phyloP scores from a whole-genome alignment of 2,888 invertebrate species.

The Platerodrilus igneus region DNA sequence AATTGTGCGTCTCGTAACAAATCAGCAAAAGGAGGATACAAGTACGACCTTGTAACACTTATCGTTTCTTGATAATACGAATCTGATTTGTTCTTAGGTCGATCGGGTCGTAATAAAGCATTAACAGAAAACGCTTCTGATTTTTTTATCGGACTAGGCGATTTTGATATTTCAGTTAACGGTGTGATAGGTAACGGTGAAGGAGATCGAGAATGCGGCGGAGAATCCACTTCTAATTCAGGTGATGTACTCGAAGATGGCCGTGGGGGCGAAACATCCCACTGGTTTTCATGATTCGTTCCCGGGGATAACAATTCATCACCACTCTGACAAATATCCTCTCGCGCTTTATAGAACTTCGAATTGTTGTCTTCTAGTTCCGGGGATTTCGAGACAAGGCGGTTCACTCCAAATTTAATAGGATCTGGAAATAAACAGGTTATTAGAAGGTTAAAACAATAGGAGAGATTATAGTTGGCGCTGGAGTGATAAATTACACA shows the following conservation, averaged over 20 bases:
- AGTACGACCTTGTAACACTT: conserved; percentile 55
- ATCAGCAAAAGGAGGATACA: conserved; percentile 63
- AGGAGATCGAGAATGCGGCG: conserved; percentile 56
- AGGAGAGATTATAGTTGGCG: conserved; percentile 13
- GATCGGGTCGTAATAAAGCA: conserved; percentile 74
- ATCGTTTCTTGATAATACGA: conserved; percentile 51
- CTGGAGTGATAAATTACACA: conserved; percentile 23
- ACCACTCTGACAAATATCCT: conserved; percentile 55
- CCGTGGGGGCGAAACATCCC: conserved; percentile 41
- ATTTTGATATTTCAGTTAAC: conserved; percentile 45
- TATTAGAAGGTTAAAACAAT: conserved; percentile 16
- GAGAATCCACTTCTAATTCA: conserved; percentile 73
- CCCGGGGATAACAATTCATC: conserved; percentile 46
- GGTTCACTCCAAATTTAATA: conserved; percentile 79
- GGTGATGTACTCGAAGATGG: conserved; percentile 56
- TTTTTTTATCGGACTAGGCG: conserved; percentile 55
- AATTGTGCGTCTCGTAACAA: conserved; percentile 55
- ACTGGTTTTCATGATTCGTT: conserved; percentile 31
- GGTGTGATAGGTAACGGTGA: conserved; percentile 52
- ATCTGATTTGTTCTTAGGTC: conserved; percentile 50
- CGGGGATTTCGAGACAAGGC: conserved; percentile 64
- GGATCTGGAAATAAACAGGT: conserved; percentile 68
- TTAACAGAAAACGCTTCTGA: conserved; percentile 82
- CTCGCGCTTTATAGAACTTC: conserved; percentile 42
- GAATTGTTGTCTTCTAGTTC: conserved; percentile 57